A percentile compares a stretch with the other conserved stretches of the same genome.
Evolutionary conservation across 2,888 invertebrate species (phyloP).

Genomic region (Psylliodes chrysocephalus): DNA sequence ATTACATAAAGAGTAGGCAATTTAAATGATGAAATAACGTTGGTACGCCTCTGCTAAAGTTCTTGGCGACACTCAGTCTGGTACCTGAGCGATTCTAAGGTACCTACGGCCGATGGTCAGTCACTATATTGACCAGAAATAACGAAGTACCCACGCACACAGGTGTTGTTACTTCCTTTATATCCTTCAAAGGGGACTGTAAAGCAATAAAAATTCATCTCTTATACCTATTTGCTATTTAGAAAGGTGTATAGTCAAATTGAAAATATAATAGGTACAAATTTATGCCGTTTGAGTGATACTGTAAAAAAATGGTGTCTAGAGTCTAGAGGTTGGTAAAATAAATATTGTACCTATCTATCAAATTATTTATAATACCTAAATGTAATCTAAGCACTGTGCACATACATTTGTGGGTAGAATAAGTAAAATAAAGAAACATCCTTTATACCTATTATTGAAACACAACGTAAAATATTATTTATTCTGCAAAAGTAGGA

Average conservation of each 20-base stretch:
- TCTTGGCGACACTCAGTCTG: conserved; percentile 55
- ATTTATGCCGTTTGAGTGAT: conserved; percentile 2
- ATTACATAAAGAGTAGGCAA: no score
- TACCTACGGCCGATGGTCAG: conserved; percentile 3
- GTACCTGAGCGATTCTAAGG: conserved; percentile 29
- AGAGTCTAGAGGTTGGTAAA: no score
- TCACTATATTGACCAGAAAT: not conserved
- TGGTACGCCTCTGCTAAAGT: conserved; percentile 15
- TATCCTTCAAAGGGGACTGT: conserved; percentile 20
- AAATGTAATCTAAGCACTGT: no score
- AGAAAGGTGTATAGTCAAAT: not conserved
- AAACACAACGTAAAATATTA: no score
- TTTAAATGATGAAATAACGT: no score
- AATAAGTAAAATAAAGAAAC: no score
- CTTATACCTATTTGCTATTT: not conserved
- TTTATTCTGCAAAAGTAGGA: no score
- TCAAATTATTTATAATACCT: no score
- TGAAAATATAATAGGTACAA: conserved; percentile 29
- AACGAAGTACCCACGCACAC: conserved; percentile 3
- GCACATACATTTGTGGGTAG: no score
- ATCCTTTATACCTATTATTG: no score
- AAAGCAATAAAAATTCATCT: conserved; percentile 24
- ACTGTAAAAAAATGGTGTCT: no score
- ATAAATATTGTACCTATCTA: no score
- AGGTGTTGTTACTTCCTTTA: conserved; percentile 26